Evolutionary conservation across 2,888 invertebrate species (phyloP).

Genomic region (Rhyacophila evoluta): DNA sequence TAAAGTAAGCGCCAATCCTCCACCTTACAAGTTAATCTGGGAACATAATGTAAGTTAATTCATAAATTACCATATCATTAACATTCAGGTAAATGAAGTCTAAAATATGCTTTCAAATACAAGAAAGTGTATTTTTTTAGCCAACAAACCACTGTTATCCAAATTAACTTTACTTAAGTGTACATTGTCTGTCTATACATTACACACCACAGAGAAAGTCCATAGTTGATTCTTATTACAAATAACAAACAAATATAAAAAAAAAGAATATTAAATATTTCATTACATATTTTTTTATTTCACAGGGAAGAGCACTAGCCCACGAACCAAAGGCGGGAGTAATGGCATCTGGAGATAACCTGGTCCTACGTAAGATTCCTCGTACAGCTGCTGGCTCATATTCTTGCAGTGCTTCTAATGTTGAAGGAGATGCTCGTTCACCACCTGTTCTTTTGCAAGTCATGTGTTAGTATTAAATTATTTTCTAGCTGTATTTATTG

Average conservation of each 20-base stretch:
- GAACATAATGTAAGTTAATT: constrained; percentile 69
- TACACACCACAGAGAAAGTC: no score
- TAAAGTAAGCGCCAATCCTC: constrained; percentile 67
- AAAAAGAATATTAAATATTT: no score
- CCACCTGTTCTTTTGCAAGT: constrained; percentile 80
- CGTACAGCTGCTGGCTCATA: constrained; percentile 78
- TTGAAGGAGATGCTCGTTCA: constrained; percentile 84
- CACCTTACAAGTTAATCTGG: constrained; percentile 69
- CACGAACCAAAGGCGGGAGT: constrained; percentile 46
- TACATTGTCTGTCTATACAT: no score
- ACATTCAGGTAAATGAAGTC: no score
- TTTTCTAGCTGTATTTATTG: neutral
- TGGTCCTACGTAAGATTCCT: constrained; percentile 44
- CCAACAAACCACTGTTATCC: no score
- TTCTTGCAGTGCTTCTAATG: constrained; percentile 83
- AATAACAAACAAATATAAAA: no score
- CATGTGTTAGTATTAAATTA: constrained; percentile 76
- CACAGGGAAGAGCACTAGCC: constrained; percentile 41
- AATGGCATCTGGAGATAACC: constrained; percentile 37
- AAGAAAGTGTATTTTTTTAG: no score
- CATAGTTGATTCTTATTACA: no score
- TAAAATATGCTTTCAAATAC: no score
- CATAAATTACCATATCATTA: no score
- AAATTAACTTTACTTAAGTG: no score
- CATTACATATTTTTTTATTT: no score